phyloP scores from a whole-genome alignment of 1,140 invertebrate species.

The Drosophila nasuta region DNA sequence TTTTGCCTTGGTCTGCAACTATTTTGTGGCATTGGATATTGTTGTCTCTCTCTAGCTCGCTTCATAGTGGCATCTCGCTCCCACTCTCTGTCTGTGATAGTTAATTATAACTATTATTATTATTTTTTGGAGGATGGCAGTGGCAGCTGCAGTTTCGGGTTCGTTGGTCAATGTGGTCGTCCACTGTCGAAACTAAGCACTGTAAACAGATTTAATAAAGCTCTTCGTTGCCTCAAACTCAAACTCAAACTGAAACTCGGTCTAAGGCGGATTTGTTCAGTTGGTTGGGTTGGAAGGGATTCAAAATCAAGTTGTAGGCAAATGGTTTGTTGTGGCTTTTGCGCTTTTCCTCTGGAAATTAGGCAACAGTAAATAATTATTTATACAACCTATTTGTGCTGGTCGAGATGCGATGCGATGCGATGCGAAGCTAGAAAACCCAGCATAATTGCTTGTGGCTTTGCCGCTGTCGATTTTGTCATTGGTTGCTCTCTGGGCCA shows the following conservation, averaged over 20 bases:
- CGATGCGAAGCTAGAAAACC: not conserved
- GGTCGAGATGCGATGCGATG: not conserved
- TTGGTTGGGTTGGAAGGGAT: not conserved
- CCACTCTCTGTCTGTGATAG: slow-evolving; percentile 35
- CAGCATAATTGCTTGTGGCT: slow-evolving; percentile 56
- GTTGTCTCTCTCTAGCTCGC: not conserved
- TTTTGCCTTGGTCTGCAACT: slow-evolving; percentile 31
- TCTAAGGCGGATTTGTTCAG: not conserved
- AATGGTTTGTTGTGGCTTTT: slow-evolving; percentile 65
- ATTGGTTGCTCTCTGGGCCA: slow-evolving; percentile 17
- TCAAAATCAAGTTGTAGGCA: slow-evolving; percentile 55
- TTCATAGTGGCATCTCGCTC: not conserved
- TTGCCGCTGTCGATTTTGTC: slow-evolving; percentile 30
- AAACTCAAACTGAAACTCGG: not conserved
- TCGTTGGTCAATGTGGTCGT: slow-evolving; percentile 58
- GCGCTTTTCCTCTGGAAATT: slow-evolving; percentile 49
- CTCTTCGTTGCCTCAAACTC: slow-evolving; percentile 8
- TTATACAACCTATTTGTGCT: slow-evolving; percentile 42
- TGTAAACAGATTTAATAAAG: slow-evolving; percentile 63
- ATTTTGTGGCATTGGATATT: slow-evolving; percentile 66
- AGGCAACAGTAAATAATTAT: slow-evolving; percentile 69
- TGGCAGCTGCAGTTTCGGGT: slow-evolving; percentile 59
- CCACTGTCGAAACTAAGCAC: slow-evolving; percentile 73
- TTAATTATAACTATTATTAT: slow-evolving; percentile 81
- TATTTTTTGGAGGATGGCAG: slow-evolving; percentile 10